Conservation (phyloP, 2,888 invertebrate species). For the Platynereis dumerilii region DNA sequence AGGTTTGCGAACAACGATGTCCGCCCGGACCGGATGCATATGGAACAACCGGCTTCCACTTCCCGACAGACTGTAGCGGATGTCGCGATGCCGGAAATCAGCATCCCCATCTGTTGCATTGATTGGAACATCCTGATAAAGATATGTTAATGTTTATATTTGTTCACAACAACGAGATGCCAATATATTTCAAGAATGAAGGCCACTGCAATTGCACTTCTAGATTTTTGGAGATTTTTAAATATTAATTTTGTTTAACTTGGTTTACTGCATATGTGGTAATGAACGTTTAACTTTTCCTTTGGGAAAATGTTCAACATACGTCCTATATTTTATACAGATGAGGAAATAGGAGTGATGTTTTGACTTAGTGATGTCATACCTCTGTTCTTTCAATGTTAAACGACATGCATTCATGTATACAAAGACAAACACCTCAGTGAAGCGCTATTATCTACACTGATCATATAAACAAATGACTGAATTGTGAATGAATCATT, state of each 20-base stretch:
- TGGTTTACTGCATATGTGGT: background rate
- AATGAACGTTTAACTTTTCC: too few species aligned
- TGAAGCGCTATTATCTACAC: too few species aligned
- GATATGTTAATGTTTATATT: background rate
- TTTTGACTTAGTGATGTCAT: too few species aligned
- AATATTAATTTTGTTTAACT: background rate
- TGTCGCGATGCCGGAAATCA: constrained; percentile 20
- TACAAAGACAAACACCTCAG: too few species aligned
- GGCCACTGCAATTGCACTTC: background rate
- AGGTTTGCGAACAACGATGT: background rate
- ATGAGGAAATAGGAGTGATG: too few species aligned
- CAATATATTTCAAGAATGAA: too few species aligned
- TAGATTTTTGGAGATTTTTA: background rate
- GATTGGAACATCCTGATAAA: constrained; percentile 29
- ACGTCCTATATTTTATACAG: too few species aligned
- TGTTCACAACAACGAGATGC: background rate
- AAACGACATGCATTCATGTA: too few species aligned
- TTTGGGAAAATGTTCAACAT: too few species aligned
- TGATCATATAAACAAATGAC: too few species aligned
- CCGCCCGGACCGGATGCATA: constrained; percentile 22
- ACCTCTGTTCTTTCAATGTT: too few species aligned
- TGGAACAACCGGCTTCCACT: constrained; percentile 30
- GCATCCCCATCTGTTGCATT: constrained; percentile 31
- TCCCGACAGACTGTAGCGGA: constrained; percentile 30
- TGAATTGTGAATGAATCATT: too few species aligned